Evolutionary conservation across 2,888 invertebrate species (phyloP).

Genomic region (Parthenolecanium corni): DNA sequence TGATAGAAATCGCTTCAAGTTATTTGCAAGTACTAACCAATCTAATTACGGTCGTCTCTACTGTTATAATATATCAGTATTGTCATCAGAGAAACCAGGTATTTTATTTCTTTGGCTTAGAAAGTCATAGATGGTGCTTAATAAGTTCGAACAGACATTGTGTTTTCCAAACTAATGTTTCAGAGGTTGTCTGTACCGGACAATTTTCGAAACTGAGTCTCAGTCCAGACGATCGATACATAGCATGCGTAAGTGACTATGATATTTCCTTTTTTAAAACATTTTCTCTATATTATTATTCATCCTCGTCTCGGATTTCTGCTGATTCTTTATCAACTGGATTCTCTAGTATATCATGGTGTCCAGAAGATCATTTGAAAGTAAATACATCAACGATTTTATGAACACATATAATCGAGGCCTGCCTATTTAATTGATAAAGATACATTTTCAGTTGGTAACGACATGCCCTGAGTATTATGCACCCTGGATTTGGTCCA

Average conservation of each 20-base stretch:
- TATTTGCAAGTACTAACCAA: conserved; percentile 84
- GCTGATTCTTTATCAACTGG: not conserved
- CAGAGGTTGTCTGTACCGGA: conserved; percentile 63
- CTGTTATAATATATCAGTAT: conserved; percentile 65
- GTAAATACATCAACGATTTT: not conserved
- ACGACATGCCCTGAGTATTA: conserved; percentile 17
- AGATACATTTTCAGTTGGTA: conserved; percentile 1
- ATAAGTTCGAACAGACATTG: conserved; percentile 11
- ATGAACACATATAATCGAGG: too few species aligned
- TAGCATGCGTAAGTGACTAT: conserved; percentile 80
- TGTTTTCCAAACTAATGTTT: conserved; percentile 36
- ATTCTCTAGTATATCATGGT: conserved; percentile 19
- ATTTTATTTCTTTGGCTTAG: conserved; percentile 33
- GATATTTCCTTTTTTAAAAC: conserved; percentile 78
- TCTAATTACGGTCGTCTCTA: conserved; percentile 76
- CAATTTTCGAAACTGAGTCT: conserved; percentile 71
- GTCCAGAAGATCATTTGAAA: conserved; percentile 9
- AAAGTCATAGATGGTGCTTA: too few species aligned
- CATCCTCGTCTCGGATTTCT: conserved; percentile 45
- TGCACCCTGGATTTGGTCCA: conserved; percentile 11
- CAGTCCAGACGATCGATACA: conserved; percentile 66
- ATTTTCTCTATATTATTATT: conserved; percentile 8
- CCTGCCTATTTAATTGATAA: not conserved
- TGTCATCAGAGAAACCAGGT: conserved; percentile 52
- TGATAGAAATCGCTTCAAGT: conserved; percentile 52